A percentile compares a stretch with the other conserved stretches of the same genome.
phyloP scores from a whole-genome alignment of 2,113 vertebrate species.

The Scophthalmus maximus region DNA sequence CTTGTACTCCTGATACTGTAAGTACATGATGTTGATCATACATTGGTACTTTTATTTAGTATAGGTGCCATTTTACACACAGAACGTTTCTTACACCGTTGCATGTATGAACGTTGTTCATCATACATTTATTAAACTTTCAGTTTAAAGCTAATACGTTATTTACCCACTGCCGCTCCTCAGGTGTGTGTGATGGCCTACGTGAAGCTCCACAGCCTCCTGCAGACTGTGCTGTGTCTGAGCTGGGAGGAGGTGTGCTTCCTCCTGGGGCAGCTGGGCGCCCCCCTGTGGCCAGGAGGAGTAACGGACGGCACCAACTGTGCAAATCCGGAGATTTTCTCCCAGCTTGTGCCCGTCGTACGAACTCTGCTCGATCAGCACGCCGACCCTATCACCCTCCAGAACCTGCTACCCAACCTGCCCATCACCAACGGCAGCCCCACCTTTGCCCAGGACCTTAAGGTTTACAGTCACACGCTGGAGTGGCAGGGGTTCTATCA shows the following conservation, averaged over 20 bases:
- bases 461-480: slow-evolving; percentile 85
- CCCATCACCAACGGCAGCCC: slow-evolving; percentile 94
- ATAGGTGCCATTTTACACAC: no score
- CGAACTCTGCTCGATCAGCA: slow-evolving; percentile 92
- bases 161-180: neutral
- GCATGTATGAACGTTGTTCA: no score
- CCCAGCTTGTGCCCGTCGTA: slow-evolving; percentile 90
- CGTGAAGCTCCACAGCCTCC: slow-evolving; percentile 93
- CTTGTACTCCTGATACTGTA: no score
- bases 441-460: slow-evolving; percentile 94
- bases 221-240: slow-evolving; percentile 88
- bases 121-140: neutral
- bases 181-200: slow-evolving; percentile 93
- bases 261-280: slow-evolving; percentile 90
- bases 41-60: no score
- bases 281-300: slow-evolving; percentile 80
- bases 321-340: slow-evolving; percentile 80
- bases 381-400: slow-evolving; percentile 85
- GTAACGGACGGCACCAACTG: slow-evolving; percentile 30
- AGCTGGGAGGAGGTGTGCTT: slow-evolving; percentile 92
- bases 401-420: slow-evolving; percentile 89
- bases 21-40: no score
- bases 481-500: slow-evolving; percentile 95
- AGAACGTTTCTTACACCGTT: no score
- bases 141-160: neutral